Base-by-base conservation (phyloP, 2,888 invertebrate genomes). In the Heterodera filipjevi region DNA sequence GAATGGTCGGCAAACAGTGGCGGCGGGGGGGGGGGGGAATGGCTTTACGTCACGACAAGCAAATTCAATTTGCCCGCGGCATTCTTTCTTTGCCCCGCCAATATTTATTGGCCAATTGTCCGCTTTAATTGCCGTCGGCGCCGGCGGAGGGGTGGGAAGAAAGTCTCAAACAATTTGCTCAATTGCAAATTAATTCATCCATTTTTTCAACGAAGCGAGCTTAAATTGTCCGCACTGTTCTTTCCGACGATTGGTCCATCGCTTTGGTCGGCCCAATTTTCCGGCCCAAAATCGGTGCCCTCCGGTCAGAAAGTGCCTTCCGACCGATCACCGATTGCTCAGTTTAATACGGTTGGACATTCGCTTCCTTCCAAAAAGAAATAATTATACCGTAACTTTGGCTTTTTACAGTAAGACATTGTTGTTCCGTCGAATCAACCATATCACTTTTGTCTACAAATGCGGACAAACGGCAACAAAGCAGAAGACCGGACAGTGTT, bases 401-500 rank as follows among this genome's bases (percentile, higher is more conserved):
- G n/a, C n/a, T n/a, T n/a, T n/a, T n/a, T n/a, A n/a, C n/a, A n/a
- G n/a, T n/a, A n/a, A n/a, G n/a, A n/a, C n/a, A n/a, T n/a, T n/a
- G n/a, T n/a, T n/a, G n/a, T n/a, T n/a, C n/a, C n/a, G n/a, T n/a
- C n/a, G n/a, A n/a, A n/a, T n/a, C n/a, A n/a, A n/a, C n/a, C n/a
- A n/a, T n/a, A 39, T 6, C 39, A 39, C 10, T 39, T 39, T 39
- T 30, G 14, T 27, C 0, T 5, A 30, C 8, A 68, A 22, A 68
- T 68, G 68, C 68, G 33, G 33, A 68, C 19, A 14, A 68, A 35
- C 33, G 22, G 75, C 75, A 30, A 6, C n/a, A 59, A 59, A 66
- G 30, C 19, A 30, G 22, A 46, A 1, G 75, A 75, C 44, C 66
- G 68, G 44, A 75, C 22, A 33, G 68, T 75, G 32, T 19, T 75